A percentile compares a stretch with the other conserved stretches of the same genome.
Conservation (phyloP, 1,140 invertebrate species). For the Lineus longissimus region DNA sequence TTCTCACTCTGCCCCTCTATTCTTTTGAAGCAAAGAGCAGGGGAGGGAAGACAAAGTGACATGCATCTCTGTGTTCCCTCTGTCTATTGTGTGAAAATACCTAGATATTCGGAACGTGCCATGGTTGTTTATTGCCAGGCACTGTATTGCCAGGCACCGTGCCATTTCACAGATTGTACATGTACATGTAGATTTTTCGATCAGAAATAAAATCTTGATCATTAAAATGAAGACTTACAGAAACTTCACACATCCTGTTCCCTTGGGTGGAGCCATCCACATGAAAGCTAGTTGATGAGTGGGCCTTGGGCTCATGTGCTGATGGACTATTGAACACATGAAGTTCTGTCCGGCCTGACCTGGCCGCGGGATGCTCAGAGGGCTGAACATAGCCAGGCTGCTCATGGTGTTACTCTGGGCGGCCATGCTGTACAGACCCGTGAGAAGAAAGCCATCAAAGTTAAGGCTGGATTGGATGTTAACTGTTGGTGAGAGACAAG, state of each 20-base stretch:
- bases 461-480: constrained; percentile 38
- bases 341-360: constrained; percentile 33
- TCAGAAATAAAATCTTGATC: neutral
- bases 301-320: constrained; percentile 38
- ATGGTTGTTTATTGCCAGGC: too few species aligned
- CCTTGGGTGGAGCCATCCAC: constrained; percentile 54
- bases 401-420: constrained; percentile 25
- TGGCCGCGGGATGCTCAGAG: constrained; percentile 14
- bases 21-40: too few species aligned
- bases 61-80: too few species aligned
- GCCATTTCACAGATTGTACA: too few species aligned
- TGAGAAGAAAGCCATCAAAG: constrained; percentile 55
- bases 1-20: too few species aligned
- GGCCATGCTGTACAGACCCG: constrained; percentile 49
- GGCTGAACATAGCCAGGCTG: constrained; percentile 17
- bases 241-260: constrained; percentile 56
- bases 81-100: too few species aligned
- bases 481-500: constrained; percentile 34
- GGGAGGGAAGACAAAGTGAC: too few species aligned
- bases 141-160: too few species aligned
- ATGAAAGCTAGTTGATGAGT: constrained; percentile 44
- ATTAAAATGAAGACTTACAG: constrained; percentile 41
- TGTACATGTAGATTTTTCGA: too few species aligned
- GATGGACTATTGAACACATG: constrained; percentile 52
- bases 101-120: too few species aligned